These are phyloP conservation scores for Gymnocephalus cernua DNA, from an alignment of 2,113 vertebrate species.

Conservation along the genomic window DNA sequence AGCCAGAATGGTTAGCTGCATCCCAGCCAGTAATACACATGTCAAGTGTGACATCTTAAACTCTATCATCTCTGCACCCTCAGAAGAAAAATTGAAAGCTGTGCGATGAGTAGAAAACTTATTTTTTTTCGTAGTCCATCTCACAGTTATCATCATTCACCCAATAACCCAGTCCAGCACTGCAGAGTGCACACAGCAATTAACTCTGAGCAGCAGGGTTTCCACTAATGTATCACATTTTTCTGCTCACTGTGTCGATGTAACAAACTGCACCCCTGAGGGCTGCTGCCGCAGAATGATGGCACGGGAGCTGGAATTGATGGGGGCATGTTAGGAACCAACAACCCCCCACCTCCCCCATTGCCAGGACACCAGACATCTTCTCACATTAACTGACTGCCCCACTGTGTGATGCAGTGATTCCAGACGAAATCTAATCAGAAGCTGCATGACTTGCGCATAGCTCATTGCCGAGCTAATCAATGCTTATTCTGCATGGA, in stretches of 20 bases:
- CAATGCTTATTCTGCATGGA: conserved; percentile 64
- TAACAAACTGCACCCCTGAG: conserved; percentile 74
- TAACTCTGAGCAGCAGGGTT: conserved; percentile 70
- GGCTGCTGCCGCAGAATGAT: conserved; percentile 66
- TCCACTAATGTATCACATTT: conserved; percentile 73
- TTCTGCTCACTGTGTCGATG: conserved; percentile 67
- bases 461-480: conserved; percentile 60
- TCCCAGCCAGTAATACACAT: conserved; percentile 18
- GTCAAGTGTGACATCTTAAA: conserved; percentile 52
- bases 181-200: conserved; percentile 61
- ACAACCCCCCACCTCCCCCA: conserved; percentile 10
- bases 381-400: conserved; percentile 27
- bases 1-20: not conserved
- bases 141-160: conserved; percentile 61
- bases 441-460: conserved; percentile 56
- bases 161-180: conserved; percentile 58
- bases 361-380: conserved; percentile 45
- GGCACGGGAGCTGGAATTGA: conserved; percentile 53
- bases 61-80: conserved; percentile 44
- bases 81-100: conserved; percentile 35
- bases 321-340: conserved; percentile 45
- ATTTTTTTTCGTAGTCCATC: conserved; percentile 23
- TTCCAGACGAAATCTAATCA: conserved; percentile 75
- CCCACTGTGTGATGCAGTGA: conserved; percentile 55
- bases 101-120: conserved; percentile 26